A percentile compares a stretch with the other conserved stretches of the same genome.
phyloP scores from a whole-genome alignment of 1,140 invertebrate genomes.

The Bombus vancouverensis region DNA sequence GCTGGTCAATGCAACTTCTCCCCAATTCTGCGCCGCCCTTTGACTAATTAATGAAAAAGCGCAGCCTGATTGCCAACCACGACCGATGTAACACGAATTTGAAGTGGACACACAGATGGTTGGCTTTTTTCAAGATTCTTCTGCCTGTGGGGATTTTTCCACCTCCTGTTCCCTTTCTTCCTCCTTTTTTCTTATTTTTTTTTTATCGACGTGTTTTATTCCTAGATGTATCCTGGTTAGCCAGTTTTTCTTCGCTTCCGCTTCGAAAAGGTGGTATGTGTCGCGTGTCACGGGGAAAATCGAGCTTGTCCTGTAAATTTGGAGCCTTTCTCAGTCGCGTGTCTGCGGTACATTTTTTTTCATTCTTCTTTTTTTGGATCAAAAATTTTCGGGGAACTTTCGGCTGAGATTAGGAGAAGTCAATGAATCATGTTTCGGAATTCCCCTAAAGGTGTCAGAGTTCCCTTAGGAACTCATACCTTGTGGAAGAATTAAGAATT shows the following conservation, averaged over 20 bases:
- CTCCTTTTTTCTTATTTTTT: background rate
- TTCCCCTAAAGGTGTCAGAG: too few species aligned
- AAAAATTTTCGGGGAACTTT: background rate
- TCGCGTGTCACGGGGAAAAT: slow-evolving; percentile 30
- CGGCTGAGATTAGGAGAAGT: background rate
- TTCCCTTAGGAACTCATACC: too few species aligned
- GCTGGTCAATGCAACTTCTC: background rate
- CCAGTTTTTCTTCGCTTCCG: slow-evolving; percentile 18
- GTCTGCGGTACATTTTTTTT: background rate
- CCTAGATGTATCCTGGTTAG: background rate
- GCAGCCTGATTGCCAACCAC: background rate
- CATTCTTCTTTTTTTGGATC: background rate
- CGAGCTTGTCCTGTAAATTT: background rate
- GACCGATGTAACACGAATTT: background rate
- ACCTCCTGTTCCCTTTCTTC: background rate
- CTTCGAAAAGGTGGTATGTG: slow-evolving; percentile 1
- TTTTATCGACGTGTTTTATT: background rate
- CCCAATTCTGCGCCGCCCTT: background rate
- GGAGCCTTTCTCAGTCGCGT: slow-evolving; percentile 14
- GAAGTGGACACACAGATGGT: background rate
- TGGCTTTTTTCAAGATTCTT: background rate
- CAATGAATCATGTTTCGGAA: background rate
- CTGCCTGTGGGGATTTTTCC: background rate
- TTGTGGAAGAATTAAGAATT: too few species aligned
- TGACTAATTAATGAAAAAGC: slow-evolving; percentile 19